These are phyloP conservation scores for Penaeus vannamei DNA, from an alignment of 1,140 invertebrate species.

Conservation along the genomic window DNA sequence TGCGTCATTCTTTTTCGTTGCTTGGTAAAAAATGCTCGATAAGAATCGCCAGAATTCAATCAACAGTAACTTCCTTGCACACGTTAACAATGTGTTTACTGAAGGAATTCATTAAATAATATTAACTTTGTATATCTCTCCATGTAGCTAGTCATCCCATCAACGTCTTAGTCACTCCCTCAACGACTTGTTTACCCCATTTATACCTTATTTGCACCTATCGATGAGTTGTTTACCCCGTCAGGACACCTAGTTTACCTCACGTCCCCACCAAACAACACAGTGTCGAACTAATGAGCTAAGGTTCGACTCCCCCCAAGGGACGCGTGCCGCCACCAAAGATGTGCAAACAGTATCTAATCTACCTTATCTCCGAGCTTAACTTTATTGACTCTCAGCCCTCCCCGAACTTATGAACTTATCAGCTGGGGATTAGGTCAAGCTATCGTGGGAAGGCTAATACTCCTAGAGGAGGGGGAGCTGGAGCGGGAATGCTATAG, in stretches of 20 bases:
- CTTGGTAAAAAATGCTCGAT: too few species aligned
- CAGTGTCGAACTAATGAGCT: constrained; percentile 49
- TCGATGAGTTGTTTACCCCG: constrained; percentile 30
- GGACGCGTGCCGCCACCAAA: constrained; percentile 29
- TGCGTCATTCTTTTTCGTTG: too few species aligned
- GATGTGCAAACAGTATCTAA: constrained; percentile 59
- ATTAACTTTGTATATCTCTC: too few species aligned
- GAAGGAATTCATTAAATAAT: too few species aligned
- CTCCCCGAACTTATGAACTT: constrained; percentile 61
- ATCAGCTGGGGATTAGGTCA: constrained; percentile 60
- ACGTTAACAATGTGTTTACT: too few species aligned
- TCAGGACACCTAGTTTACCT: constrained; percentile 22
- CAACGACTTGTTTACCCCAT: constrained; percentile 32
- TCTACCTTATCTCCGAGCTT: constrained; percentile 58
- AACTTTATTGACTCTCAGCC: constrained; percentile 57
- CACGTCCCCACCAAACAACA: constrained; percentile 32
- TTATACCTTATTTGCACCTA: constrained; percentile 19
- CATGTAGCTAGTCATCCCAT: too few species aligned
- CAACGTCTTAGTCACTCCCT: neutral
- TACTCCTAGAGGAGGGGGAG: neutral
- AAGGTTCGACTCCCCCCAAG: neutral
- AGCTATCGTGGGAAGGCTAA: constrained; percentile 56
- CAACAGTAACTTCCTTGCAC: too few species aligned
- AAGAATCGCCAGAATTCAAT: too few species aligned
- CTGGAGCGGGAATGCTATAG: neutral